Percentiles rank a stretch among this genome's conserved stretches.
phyloP scores from a whole-genome alignment of 2,888 invertebrate species.

The Drosophila paranaensis region DNA sequence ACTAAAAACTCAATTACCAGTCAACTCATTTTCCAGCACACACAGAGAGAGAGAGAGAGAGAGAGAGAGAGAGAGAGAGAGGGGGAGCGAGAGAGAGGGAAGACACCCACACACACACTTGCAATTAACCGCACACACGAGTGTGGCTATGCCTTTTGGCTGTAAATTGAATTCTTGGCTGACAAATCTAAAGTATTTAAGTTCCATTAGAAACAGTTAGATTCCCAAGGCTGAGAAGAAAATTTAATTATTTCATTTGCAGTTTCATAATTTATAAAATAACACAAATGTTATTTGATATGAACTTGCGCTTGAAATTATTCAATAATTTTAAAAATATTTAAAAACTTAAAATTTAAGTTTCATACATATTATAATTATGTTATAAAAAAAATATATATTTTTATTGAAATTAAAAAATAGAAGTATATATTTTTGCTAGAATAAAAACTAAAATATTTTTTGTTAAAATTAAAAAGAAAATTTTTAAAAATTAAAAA shows the following conservation, averaged over 20 bases:
- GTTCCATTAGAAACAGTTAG: constrained; percentile 22
- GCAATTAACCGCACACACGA: constrained; percentile 14
- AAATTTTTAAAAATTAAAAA: too few relatives aligned
- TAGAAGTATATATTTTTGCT: too few relatives aligned
- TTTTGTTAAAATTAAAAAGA: too few relatives aligned
- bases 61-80: background rate
- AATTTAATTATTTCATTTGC: constrained; percentile 7
- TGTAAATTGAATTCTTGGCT: constrained; percentile 47
- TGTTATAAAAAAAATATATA: too few relatives aligned
- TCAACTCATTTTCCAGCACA: constrained; percentile 49
- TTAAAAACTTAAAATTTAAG: too few relatives aligned
- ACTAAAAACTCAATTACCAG: constrained; percentile 76
- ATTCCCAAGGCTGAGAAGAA: background rate
- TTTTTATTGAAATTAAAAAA: too few relatives aligned
- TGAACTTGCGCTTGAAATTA: too few relatives aligned
- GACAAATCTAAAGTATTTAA: constrained; percentile 38
- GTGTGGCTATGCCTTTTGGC: constrained; percentile 11
- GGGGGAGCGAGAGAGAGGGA: background rate
- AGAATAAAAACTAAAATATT: too few relatives aligned
- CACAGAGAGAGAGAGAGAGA: constrained; percentile 1
- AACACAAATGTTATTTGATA: too few relatives aligned
- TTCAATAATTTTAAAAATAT: too few relatives aligned
- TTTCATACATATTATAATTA: too few relatives aligned
- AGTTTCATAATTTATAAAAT: too few relatives aligned
- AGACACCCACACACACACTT: background rate